phyloP scores from a whole-genome alignment of 2,888 invertebrate species.

The Spilosoma lubricipeda region DNA sequence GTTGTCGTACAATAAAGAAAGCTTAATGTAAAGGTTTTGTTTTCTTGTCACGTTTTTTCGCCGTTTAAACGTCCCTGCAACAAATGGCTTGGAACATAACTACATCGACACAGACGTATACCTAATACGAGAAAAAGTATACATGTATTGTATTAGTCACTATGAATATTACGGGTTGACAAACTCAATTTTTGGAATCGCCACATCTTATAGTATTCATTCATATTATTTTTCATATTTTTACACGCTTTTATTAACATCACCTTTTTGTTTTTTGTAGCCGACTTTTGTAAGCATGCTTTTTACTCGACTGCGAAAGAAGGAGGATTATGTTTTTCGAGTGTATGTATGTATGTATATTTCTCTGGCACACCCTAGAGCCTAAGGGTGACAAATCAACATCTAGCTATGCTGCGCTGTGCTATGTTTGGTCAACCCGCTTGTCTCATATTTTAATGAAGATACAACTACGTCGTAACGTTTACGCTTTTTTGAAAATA shows the following conservation, averaged over 20 bases:
- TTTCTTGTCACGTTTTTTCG: constrained; percentile 83
- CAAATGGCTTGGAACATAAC: constrained; percentile 78
- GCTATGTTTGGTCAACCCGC: constrained; percentile 22
- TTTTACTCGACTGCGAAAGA: too few species aligned
- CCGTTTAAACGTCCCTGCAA: constrained; percentile 77
- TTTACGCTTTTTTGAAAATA: too few species aligned
- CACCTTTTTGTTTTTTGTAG: too few species aligned
- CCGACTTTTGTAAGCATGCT: too few species aligned
- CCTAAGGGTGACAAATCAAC: constrained; percentile 13
- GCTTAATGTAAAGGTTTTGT: constrained; percentile 75
- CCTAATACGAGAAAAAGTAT: constrained; percentile 60
- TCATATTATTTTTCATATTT: too few species aligned
- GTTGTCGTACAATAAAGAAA: constrained; percentile 75
- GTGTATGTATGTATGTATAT: too few species aligned
- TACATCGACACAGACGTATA: constrained; percentile 66
- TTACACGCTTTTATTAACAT: too few species aligned
- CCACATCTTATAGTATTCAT: too few species aligned
- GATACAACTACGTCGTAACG: too few species aligned
- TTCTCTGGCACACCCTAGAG: too few species aligned
- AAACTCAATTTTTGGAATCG: not conserved
- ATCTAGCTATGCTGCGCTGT: constrained; percentile 22
- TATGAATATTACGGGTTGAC: constrained; percentile 24
- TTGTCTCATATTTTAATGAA: too few species aligned
- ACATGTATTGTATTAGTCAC: constrained; percentile 41
- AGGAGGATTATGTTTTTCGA: too few species aligned